Evolutionary conservation across 1,140 invertebrate species (phyloP).

Genomic region (Heliconius hewitsoni): DNA sequence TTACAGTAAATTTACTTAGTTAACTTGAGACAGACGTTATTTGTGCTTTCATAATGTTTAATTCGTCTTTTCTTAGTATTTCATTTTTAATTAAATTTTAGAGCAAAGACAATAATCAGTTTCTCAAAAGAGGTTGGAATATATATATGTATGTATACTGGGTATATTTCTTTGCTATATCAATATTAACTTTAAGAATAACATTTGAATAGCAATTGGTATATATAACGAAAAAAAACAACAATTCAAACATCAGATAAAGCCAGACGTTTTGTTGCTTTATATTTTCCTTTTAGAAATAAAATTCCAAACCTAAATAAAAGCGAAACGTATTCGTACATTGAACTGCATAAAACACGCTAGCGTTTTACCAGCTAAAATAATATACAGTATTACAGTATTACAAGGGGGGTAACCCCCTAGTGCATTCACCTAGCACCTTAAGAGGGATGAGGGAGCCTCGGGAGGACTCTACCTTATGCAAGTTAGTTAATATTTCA

Average conservation of each 20-base stretch:
- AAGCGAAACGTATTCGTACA: constrained; percentile 44
- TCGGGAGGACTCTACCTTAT: constrained; percentile 53
- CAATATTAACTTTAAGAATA: too few relatives aligned
- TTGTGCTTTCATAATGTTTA: too few relatives aligned
- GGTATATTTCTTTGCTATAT: too few relatives aligned
- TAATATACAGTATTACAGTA: constrained; percentile 45
- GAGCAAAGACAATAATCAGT: too few relatives aligned
- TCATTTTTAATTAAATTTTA: too few relatives aligned
- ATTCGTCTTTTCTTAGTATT: too few relatives aligned
- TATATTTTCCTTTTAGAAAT: constrained; percentile 11
- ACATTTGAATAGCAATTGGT: too few relatives aligned
- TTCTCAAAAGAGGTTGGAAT: too few relatives aligned
- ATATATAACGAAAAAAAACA: not conserved
- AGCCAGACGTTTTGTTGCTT: not conserved
- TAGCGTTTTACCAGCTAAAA: constrained; percentile 46
- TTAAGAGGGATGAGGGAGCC: constrained; percentile 34
- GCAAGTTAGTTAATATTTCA: constrained; percentile 71
- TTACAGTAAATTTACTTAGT: not conserved
- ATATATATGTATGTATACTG: too few relatives aligned
- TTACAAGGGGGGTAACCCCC: constrained; percentile 16
- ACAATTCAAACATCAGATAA: not conserved
- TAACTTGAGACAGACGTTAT: not conserved
- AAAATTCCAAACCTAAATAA: constrained; percentile 16
- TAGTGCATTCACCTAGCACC: constrained; percentile 61
- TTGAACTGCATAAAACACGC: constrained; percentile 49